These are phyloP conservation scores for Otolemur garnettii DNA, from an alignment of 2,113 vertebrate species.

Conservation along the genomic window DNA sequence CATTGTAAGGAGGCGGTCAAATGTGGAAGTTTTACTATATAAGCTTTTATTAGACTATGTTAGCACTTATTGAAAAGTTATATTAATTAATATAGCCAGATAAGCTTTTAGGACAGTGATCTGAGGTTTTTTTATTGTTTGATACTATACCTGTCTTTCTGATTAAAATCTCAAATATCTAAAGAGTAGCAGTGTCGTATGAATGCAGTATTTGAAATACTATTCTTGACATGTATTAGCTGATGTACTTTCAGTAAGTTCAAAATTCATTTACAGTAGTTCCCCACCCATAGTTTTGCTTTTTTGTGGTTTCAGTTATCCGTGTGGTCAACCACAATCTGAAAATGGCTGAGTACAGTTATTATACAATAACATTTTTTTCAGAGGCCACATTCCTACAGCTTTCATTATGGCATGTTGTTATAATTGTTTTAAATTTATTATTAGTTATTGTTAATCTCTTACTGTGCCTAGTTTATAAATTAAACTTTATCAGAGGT, in stretches of 20 bases:
- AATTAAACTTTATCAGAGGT: neutral
- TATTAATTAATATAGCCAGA: neutral
- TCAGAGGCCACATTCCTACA: too few species aligned
- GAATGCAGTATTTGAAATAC: conserved; percentile 4
- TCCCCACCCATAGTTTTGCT: too few species aligned
- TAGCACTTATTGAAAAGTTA: neutral
- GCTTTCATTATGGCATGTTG: too few species aligned
- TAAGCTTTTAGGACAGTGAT: neutral
- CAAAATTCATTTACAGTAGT: neutral
- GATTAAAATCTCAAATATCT: conserved; percentile 10
- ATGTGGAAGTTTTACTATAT: too few species aligned
- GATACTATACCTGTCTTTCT: neutral
- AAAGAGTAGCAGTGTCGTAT: neutral
- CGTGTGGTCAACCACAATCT: too few species aligned
- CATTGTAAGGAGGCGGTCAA: too few species aligned
- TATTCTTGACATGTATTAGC: neutral
- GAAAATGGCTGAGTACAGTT: too few species aligned
- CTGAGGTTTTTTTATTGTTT: neutral
- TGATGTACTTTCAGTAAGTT: neutral
- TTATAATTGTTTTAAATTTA: neutral
- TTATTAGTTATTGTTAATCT: neutral
- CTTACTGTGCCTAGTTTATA: neutral
- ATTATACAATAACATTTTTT: too few species aligned
- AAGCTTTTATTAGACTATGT: neutral
- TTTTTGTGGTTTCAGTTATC: too few species aligned